Base-by-base conservation (phyloP, 2,888 invertebrate species). In the Quadroppia sp. region DNA sequence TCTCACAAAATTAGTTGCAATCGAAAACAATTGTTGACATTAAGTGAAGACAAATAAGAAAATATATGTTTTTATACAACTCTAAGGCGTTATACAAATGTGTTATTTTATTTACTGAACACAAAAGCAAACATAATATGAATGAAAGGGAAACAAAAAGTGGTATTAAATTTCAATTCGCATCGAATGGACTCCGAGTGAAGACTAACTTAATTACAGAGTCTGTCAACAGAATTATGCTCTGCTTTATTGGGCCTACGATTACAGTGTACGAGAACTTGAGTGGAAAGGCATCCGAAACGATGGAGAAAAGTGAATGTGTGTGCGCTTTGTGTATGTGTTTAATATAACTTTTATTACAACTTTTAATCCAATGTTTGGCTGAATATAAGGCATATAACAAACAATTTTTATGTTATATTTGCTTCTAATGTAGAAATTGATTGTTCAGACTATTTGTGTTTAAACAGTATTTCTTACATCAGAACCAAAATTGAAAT, bases 181-280 rank as follows among this genome's bases (percentile, higher is more conserved):
- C 61, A 61, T 30, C 32, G 32, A 61, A 61, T 30, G 30, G 32
- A 17, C 4, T 15, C 4, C 25, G 4, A 3, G n/a, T 53, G n/a
- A 61, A 42, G 36, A 42, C 42, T 42, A 42, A 67, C 67, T 67
- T 67, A 40, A 67, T 67, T 67, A 67, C 17, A 67, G 23, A n/a
- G n/a, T n/a, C 67, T 67, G 67, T 67, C 67, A 67, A 67, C 42
- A 67, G 40, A 67, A 40, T 67, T 67, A 67, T 67, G 67, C 6
- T 42, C n/a, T 42, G 42, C 67, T 67, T 42, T 67, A 67, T 67
- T 67, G 67, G 36, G 42, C 67, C 20, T 3, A 42, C 23, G 40
- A 67, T 25, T 40, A 42, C 30, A 59, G 4, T 9, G 23, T n/a
- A 61, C 25, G 2, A 59, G 28, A 9, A 50, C n/a, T 7, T 20